Evolutionary conservation across 2,113 vertebrate genomes (phyloP).

Genomic region (Triplophysa siluroides): DNA sequence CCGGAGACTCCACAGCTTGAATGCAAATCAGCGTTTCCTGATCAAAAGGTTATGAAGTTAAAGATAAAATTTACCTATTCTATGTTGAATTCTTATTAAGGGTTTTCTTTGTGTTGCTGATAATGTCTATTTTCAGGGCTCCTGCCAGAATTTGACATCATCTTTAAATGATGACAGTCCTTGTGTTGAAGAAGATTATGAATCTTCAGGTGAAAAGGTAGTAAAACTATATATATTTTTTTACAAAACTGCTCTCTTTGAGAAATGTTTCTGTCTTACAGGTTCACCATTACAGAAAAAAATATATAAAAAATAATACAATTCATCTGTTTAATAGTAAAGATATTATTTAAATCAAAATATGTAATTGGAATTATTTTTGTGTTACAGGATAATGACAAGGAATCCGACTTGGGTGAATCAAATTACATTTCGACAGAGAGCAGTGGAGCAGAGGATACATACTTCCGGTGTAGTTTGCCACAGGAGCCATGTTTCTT

Average conservation of each 20-base stretch:
- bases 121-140: slow-evolving; percentile 5
- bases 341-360: not conserved
- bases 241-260: not conserved
- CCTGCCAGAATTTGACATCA: not conserved
- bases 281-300: not conserved
- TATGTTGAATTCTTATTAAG: not conserved
- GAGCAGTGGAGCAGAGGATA: not conserved
- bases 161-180: not conserved
- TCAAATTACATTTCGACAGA: not conserved
- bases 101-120: slow-evolving; percentile 11
- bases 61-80: not conserved
- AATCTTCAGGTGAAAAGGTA: slow-evolving; percentile 17
- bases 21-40: too few relatives aligned
- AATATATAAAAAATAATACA: not conserved
- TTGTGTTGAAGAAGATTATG: not conserved
- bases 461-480: not conserved
- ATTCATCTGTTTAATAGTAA: not conserved
- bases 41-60: not conserved
- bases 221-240: not conserved
- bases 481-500: not conserved
- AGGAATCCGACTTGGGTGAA: slow-evolving; percentile 1
- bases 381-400: slow-evolving; percentile 8
- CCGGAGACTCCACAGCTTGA: too few relatives aligned
- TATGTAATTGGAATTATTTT: not conserved
- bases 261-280: not conserved